These are phyloP conservation scores for Diarsia rubi DNA, from an alignment of 2,888 invertebrate species.

Conservation along the genomic window DNA sequence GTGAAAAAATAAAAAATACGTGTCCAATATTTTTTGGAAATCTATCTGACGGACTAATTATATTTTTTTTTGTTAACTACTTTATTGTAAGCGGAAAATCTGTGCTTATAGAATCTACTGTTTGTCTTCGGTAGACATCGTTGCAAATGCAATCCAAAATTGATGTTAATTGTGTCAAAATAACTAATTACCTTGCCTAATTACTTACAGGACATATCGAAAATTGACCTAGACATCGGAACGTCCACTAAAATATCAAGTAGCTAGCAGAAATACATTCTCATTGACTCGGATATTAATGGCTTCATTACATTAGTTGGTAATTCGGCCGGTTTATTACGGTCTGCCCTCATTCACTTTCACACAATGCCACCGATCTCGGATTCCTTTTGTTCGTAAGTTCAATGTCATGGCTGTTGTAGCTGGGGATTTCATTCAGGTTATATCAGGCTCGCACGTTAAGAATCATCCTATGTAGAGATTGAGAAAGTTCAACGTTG, in stretches of 20 bases:
- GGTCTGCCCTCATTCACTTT: conserved; percentile 40
- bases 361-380: conserved; percentile 15
- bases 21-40: too few relatives aligned
- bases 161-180: not conserved
- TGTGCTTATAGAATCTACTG: not conserved
- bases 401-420: conserved; percentile 33
- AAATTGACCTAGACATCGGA: conserved; percentile 5
- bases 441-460: not conserved
- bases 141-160: not conserved
- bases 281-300: conserved; percentile 29
- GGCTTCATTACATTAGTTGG: conserved; percentile 35
- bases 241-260: conserved; percentile 20
- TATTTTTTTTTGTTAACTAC: too few relatives aligned
- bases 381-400: conserved; percentile 5
- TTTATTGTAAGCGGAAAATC: too few relatives aligned
- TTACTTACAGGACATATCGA: not conserved
- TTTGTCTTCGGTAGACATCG: not conserved
- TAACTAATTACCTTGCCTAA: conserved; percentile 2
- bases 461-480: not conserved
- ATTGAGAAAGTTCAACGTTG: not conserved
- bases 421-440: not conserved
- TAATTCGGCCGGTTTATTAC: conserved; percentile 36
- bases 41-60: too few relatives aligned
- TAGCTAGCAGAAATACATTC: conserved; percentile 3
- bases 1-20: too few relatives aligned